A percentile compares a stretch with the other conserved stretches of the same genome.
Conservation (phyloP, 2,113 vertebrate species). For the Cranoglanis bouderius region DNA sequence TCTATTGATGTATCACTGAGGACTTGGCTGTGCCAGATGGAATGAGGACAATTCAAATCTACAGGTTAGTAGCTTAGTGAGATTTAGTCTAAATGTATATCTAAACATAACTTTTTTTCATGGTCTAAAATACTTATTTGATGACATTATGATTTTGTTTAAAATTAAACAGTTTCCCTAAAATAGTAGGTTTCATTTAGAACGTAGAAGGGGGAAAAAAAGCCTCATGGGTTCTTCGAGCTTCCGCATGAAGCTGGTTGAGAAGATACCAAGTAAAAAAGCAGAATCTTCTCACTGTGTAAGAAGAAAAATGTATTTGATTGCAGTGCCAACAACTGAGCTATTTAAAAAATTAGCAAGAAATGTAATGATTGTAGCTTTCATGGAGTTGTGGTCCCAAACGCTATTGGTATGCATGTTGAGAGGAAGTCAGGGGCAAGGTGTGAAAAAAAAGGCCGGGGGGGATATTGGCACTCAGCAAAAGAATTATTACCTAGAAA, state of each 20-base stretch:
- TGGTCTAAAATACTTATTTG: not conserved
- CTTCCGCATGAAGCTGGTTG: not conserved
- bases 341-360: too few species aligned
- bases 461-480: too few species aligned
- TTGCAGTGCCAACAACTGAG: too few species aligned
- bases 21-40: not conserved
- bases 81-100: not conserved
- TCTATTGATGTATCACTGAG: not conserved
- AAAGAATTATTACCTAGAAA: too few species aligned
- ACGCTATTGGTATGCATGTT: too few species aligned
- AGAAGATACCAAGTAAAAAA: not conserved
- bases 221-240: not conserved
- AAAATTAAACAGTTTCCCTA: not conserved
- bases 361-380: too few species aligned
- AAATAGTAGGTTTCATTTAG: not conserved
- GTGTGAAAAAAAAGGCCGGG: too few species aligned
- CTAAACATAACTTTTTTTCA: not conserved
- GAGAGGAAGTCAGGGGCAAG: too few species aligned
- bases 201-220: not conserved
- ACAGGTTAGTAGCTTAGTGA: slow-evolving; percentile 8
- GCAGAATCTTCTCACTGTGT: too few species aligned
- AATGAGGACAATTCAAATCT: not conserved
- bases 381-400: too few species aligned
- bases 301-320: too few species aligned
- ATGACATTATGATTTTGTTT: not conserved